phyloP scores from a whole-genome alignment of 2,797 vertebrate species.

The Diceros bicornis region DNA sequence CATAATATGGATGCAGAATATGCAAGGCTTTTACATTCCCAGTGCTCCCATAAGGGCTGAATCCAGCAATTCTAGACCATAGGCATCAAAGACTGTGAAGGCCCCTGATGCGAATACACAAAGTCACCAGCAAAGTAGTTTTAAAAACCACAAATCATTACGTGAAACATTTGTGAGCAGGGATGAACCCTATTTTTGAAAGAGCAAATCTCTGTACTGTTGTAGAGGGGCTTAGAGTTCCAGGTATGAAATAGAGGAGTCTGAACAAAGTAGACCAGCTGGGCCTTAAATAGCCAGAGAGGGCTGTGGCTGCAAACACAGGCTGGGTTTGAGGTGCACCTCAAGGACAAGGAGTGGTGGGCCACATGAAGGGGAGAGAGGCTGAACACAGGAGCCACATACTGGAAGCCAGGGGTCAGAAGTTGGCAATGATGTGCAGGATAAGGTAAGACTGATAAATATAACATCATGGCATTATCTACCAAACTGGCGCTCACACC shows the following conservation, averaged over 20 bases:
- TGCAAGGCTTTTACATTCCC: not conserved
- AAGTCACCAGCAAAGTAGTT: not conserved
- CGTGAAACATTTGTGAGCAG: not conserved
- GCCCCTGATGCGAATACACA: not conserved
- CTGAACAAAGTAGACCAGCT: not conserved
- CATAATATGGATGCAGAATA: not conserved
- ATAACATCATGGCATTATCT: not conserved
- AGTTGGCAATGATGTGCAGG: not conserved
- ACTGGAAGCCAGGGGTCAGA: not conserved
- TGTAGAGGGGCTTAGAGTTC: not conserved
- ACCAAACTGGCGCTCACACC: no score
- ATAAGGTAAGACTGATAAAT: not conserved
- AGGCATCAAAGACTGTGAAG: not conserved
- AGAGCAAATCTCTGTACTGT: not conserved
- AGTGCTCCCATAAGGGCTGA: not conserved
- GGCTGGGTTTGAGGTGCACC: not conserved
- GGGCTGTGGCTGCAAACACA: accelerated
- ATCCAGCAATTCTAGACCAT: not conserved
- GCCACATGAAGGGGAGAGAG: not conserved
- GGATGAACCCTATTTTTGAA: not conserved
- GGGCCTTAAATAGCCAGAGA: not conserved
- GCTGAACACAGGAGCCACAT: accelerated
- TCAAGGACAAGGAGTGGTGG: not conserved
- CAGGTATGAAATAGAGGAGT: not conserved
- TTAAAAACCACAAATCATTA: not conserved